Evolutionary conservation across 2,888 invertebrate genomes (phyloP), one percentile per base, ranked within the genome.

Genomic region (Acanthosepion lycidas): DNA sequence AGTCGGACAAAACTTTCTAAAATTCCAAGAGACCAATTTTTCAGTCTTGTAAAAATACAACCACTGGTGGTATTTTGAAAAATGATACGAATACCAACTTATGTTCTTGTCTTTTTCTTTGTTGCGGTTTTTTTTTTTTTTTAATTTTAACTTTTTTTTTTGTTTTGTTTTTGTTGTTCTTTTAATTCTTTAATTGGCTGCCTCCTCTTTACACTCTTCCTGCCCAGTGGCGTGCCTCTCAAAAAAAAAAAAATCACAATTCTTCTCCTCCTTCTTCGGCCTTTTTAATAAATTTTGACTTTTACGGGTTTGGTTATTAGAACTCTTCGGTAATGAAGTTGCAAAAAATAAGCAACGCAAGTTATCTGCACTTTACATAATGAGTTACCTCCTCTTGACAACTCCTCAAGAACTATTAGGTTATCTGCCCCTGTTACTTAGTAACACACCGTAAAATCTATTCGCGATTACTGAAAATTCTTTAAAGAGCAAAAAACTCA

Each of bases 231-330:
- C 28, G 78, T 78, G 78, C 78, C 78, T 78, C n/a, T 18, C 78
- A 28, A 78, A 78, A 28, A 51, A 78, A 28, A 51, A 12, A 26
- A 64, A n/a, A 9, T 78, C n/a, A 9, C 78, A 78, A 78, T 78
- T 78, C 78, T n/a, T 78, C 78, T 78, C n/a, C n/a, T n/a, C 28
- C 8, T 64, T 3, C 64, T 64, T 23, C 26, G n/a, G 78, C 78
- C 78, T 78, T 78, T 78, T 78, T 78, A 78, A 78, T n/a, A 78
- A 78, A 78, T 78, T 78, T 12, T n/a, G n/a, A 78, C 78, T 78
- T 78, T 78, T 28, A 78, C 78, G 78, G 78, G 78, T 28, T 78
- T 78, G 78, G 28, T 8, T 78, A 8, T n/a, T n/a, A 15, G 78
- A 78, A n/a, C 78, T 78, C 78, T 78, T 78, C 15, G 1, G n/a